Conservation (phyloP, 2,113 vertebrate genomes). For the Saimiri boliviensis region DNA sequence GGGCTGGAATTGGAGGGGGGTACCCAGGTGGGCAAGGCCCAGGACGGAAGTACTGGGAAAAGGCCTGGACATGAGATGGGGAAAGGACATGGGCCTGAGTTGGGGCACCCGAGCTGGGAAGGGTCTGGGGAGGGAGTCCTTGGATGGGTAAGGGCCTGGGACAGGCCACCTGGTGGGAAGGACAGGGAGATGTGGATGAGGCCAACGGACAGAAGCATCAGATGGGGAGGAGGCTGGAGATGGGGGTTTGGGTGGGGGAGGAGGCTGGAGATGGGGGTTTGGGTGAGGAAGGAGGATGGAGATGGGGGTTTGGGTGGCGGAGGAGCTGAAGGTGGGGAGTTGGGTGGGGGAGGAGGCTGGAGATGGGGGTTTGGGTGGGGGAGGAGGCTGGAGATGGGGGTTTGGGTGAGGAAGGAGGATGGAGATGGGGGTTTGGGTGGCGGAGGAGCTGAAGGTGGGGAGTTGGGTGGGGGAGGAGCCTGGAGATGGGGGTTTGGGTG, state of each 20-base stretch:
- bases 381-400: too few relatives aligned
- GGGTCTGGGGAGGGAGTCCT: neutral
- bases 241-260: too few relatives aligned
- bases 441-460: too few relatives aligned
- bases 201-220: neutral
- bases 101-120: neutral
- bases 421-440: neutral
- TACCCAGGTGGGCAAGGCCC: neutral
- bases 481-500: neutral
- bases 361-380: too few relatives aligned
- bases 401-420: neutral
- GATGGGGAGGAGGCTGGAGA: neutral
- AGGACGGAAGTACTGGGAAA: neutral
- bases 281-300: neutral
- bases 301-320: neutral
- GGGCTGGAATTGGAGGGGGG: neutral
- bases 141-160: neutral
- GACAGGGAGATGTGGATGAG: too few relatives aligned
- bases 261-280: too few relatives aligned
- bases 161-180: neutral
- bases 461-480: neutral
- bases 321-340: neutral
- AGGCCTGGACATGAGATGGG: neutral
- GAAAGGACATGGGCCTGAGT: neutral
- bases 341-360: neutral